phyloP scores from a whole-genome alignment of 2,797 vertebrate genomes.

The Gila robusta region DNA sequence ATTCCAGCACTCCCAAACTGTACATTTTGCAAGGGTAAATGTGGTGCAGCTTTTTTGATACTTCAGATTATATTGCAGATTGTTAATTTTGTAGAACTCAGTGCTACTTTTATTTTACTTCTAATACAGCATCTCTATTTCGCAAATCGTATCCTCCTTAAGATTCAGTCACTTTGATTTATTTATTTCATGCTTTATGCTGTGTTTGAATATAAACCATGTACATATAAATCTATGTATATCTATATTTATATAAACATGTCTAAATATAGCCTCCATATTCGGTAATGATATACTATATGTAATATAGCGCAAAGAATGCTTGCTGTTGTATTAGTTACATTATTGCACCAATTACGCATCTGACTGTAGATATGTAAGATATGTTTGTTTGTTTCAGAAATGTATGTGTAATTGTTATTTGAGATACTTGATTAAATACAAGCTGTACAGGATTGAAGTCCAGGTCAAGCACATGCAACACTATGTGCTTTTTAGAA shows the following conservation, averaged over 20 bases:
- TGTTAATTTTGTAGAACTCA: conserved; percentile 66
- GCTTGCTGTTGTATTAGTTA: conserved; percentile 74
- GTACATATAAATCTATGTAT: conserved; percentile 84
- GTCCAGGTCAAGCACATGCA: conserved; percentile 84
- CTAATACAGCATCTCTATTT: conserved; percentile 83
- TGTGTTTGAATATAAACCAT: conserved; percentile 83
- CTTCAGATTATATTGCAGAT: conserved; percentile 76
- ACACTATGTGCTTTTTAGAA: conserved; percentile 64
- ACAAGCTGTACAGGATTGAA: conserved; percentile 82
- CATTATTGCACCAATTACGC: conserved; percentile 77
- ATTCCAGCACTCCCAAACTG: conserved; percentile 94
- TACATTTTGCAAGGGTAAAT: conserved; percentile 87
- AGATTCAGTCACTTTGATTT: conserved; percentile 83
- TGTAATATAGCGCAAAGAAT: conserved; percentile 76
- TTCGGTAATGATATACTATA: conserved; percentile 79
- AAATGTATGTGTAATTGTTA: conserved; percentile 73
- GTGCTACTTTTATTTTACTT: conserved; percentile 73
- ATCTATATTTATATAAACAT: conserved; percentile 85
- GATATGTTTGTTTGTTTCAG: conserved; percentile 75
- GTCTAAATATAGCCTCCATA: conserved; percentile 85
- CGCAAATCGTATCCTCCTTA: conserved; percentile 78
- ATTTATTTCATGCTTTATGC: conserved; percentile 88
- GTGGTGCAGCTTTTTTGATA: conserved; percentile 89
- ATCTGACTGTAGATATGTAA: conserved; percentile 85
- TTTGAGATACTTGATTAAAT: conserved; percentile 84